Base-by-base conservation (phyloP, 2,113 vertebrate genomes). In the Lepus europaeus region DNA sequence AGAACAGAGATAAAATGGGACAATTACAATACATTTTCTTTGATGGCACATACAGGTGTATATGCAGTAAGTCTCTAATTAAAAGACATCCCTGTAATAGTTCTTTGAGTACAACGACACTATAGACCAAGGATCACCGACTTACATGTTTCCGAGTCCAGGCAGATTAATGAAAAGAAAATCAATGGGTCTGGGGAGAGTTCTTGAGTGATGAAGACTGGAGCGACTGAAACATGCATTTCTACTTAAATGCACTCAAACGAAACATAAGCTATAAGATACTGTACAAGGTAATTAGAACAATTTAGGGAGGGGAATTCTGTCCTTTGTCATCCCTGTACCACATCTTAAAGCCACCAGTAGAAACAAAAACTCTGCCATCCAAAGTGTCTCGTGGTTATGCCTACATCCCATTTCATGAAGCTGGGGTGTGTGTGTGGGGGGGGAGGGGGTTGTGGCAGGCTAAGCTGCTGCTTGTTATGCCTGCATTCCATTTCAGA, bases 111-210 rank as follows among this genome's bases (percentile, higher is more conserved):
- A 53, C 19, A 33, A 70, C 84, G 85, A 86, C 74, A 76, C 39
- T 63, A 64, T 45, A 76, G 39, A 76, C 22, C 14, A 73, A 73
- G 69, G 53, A n/a, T 80, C 78, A 87, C 68, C 76, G 85, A 29
- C 61, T 51, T 87, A 68, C 66, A 39, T 87, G 45, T 16, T 89
- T 79, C 8, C 23, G 82, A 53, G 61, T 77, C 12, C 29, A 81
- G 73, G 68, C 84, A 91, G 61, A 53, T 76, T 94, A 93, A 85
- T 72, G 27, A 81, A 76, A 63, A 80, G 66, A 56, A 92, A 96
- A 91, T 64, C 66, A 94, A 70, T 86, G 27, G 16, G 31, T 78
- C 74, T 94, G 63, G n/a, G 8, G 13, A 45, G 74, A 31, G 20
- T 82, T 80, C 56, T 91, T 31, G 74, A 77, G 53, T 12, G 19